Percentiles rank a stretch among this genome's conserved stretches.
phyloP scores from a whole-genome alignment of 2,888 invertebrate species.

The Eudasyphora cyanicolor region DNA sequence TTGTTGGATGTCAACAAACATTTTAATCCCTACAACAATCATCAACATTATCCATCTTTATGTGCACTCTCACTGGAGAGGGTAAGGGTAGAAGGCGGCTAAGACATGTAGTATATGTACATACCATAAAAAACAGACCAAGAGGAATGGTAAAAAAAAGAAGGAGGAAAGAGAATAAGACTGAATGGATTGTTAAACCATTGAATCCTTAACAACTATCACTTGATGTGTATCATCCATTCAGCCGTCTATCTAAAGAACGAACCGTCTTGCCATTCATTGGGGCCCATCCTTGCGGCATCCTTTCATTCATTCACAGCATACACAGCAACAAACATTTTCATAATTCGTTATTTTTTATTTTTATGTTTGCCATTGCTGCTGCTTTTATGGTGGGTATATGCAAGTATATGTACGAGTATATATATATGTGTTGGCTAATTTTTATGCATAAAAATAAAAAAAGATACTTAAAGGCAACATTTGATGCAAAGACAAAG shows the following conservation, averaged over 20 bases:
- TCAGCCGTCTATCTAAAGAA: no score
- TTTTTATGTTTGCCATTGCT: not conserved
- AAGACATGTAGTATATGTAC: not conserved
- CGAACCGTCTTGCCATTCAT: not conserved
- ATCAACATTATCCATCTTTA: no score
- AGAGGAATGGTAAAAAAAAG: no score
- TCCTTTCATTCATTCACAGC: not conserved
- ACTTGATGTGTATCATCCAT: conserved; percentile 15
- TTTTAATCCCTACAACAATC: not conserved
- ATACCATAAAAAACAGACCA: not conserved
- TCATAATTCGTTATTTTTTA: not conserved
- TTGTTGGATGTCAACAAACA: not conserved
- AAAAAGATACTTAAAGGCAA: not conserved
- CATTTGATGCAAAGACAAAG: not conserved
- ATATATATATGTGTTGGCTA: conserved; percentile 21
- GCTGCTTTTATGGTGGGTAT: no score
- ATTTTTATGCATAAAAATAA: conserved; percentile 32
- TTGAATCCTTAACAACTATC: not conserved
- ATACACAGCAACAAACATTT: not conserved
- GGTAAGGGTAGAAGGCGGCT: no score
- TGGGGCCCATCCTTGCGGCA: not conserved
- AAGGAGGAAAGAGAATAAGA: not conserved
- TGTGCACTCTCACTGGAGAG: no score
- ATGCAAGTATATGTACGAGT: not conserved
- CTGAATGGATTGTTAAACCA: conserved; percentile 14